These are phyloP conservation scores for Caerostris extrusa DNA, from an alignment of 1,140 invertebrate species.

Conservation along the genomic window DNA sequence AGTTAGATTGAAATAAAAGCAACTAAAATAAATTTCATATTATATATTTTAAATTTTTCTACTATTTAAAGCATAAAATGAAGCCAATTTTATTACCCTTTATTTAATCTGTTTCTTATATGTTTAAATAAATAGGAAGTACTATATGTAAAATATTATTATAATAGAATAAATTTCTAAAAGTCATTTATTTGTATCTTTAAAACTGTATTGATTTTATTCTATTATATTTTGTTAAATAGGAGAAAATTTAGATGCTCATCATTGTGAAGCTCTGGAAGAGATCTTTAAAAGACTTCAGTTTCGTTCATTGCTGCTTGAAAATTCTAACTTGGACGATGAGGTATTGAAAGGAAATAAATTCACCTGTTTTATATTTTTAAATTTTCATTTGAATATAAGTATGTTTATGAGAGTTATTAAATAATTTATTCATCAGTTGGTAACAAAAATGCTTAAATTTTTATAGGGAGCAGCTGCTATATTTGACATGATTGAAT, in stretches of 20 bases:
- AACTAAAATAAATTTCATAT: too few relatives aligned
- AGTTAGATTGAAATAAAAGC: too few relatives aligned
- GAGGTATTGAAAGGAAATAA: slow-evolving; percentile 83
- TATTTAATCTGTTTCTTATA: too few relatives aligned
- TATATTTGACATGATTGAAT: slow-evolving; percentile 94
- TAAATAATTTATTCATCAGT: background rate
- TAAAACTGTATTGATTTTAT: too few relatives aligned
- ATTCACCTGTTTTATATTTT: background rate
- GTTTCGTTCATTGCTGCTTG: slow-evolving; percentile 87
- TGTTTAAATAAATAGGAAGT: too few relatives aligned
- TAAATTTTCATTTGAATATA: too few relatives aligned
- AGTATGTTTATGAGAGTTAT: background rate
- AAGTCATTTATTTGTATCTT: too few relatives aligned
- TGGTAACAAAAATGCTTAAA: background rate
- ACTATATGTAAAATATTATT: too few relatives aligned
- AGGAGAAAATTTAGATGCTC: slow-evolving; percentile 84
- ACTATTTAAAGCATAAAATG: too few relatives aligned
- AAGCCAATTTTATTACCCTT: too few relatives aligned
- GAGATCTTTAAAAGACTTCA: slow-evolving; percentile 89
- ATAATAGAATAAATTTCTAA: too few relatives aligned
- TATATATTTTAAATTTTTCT: too few relatives aligned
- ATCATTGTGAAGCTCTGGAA: slow-evolving; percentile 88
- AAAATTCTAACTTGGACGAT: slow-evolving; percentile 87
- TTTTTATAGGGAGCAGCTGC: slow-evolving; percentile 84
- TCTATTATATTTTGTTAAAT: background rate